Evolutionary conservation across 2,797 vertebrate species (phyloP), one percentile per base, ranked within the genome.

Genomic region (Sebastes flavidus): DNA sequence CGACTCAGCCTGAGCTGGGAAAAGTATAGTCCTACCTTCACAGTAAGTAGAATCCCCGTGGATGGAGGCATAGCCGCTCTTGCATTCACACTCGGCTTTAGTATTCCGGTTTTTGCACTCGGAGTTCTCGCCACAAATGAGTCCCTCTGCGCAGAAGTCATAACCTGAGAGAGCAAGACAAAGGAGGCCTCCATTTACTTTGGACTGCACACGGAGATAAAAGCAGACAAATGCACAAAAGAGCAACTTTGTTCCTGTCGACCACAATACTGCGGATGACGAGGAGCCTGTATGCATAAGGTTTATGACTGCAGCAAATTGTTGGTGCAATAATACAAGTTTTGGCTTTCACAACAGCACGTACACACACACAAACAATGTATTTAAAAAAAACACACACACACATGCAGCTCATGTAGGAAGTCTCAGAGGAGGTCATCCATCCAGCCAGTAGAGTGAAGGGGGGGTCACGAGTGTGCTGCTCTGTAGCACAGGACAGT

Each of bases 41-140:
- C 98, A 99, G 88, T 97, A 97, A 0, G 97, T 96, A 0, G 97
- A 92, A 80, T 99, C 97, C 77, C 97, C 97, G 20, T 97, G 97
- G 81, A 96, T 88, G 72, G 97, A 96, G 11, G 96, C 93, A 46
- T 96, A 99, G 54, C 98, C 98, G 0, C 80, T 97, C 93, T 95
- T 97, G 93, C 98, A 99, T 89, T 97, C 97, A 69, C 98, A 99
- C 60, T 97, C 96, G 1, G 97, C 97, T 95, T 96, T 97, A 12
- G 96, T 97, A 91, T 97, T 97, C 95, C 94, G 95, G 89, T 98
- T 99, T 93, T 96, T 97, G 91, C 98, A 99, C 81, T 97, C 96
- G 0, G 98, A 98, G 82, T 99, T 99, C 91, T 98, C 97, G 72
- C 98, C 97, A 93, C 98, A 99, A 84, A 94, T 96, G 82, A 98